Percentiles rank a stretch among this genome's conserved stretches.
phyloP scores from a whole-genome alignment of 2,113 vertebrate genomes.

The Phylloscopus trochilus region DNA sequence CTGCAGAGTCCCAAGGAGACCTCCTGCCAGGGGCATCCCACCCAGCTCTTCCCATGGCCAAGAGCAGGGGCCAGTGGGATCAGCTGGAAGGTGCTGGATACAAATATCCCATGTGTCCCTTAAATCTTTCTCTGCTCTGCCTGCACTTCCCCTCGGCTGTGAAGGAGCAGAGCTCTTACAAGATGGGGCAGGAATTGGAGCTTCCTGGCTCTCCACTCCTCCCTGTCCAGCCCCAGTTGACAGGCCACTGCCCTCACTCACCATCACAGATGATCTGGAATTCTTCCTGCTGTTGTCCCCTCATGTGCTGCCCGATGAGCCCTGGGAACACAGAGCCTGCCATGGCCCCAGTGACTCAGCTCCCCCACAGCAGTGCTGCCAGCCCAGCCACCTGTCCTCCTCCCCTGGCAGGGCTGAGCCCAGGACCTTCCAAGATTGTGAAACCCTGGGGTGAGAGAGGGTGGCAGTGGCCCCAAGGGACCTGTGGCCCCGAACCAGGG shows the following conservation, averaged over 20 bases:
- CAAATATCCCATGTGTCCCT: too few relatives aligned
- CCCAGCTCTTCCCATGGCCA: background rate
- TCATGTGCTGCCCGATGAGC: background rate
- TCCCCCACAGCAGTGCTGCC: background rate
- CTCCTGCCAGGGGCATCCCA: background rate
- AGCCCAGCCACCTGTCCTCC: background rate
- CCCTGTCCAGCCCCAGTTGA: background rate
- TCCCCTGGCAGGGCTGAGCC: background rate
- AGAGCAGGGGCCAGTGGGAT: background rate
- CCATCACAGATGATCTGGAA: background rate
- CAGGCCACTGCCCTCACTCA: background rate
- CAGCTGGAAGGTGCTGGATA: background rate
- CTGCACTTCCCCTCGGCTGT: accelerated
- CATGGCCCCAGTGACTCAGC: background rate
- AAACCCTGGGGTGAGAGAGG: background rate
- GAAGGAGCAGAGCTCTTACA: background rate
- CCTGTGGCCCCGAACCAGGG: too few relatives aligned
- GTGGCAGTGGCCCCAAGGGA: background rate
- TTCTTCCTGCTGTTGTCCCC: background rate
- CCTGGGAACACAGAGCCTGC: background rate
- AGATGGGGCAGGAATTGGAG: background rate
- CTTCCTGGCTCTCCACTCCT: background rate
- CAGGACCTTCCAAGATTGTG: too few relatives aligned
- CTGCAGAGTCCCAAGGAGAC: background rate
- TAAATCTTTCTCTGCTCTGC: background rate